Conservation (phyloP, 2,113 vertebrate species). For the Arenaria interpres region DNA sequence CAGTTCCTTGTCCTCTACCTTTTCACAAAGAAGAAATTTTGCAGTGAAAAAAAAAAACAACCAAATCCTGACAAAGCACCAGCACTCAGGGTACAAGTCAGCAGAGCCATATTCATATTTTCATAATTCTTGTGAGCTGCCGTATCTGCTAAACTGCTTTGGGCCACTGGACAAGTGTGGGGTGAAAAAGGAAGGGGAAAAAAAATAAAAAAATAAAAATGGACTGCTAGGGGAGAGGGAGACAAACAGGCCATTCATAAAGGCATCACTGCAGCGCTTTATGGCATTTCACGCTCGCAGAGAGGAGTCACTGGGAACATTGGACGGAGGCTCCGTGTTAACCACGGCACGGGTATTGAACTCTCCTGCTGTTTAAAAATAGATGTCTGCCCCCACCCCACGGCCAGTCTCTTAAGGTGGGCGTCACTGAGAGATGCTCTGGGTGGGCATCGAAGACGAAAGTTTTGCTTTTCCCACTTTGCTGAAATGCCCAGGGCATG, state of each 20-base stretch:
- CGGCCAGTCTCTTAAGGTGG: fast-evolving
- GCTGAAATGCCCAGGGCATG: neutral
- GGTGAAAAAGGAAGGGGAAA: constrained; percentile 2
- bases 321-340: neutral
- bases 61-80: neutral
- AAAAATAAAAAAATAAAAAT: neutral
- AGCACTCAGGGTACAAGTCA: fast-evolving
- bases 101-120: neutral
- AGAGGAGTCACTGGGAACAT: constrained; percentile 6
- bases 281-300: neutral
- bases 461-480: neutral
- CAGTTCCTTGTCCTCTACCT: neutral
- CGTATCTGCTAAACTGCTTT: constrained; percentile 48
- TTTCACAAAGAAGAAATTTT: neutral
- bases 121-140: neutral
- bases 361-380: neutral
- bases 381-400: neutral
- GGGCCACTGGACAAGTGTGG: constrained; percentile 18
- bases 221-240: neutral
- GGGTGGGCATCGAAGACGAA: neutral
- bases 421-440: fast-evolving
- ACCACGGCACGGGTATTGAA: neutral
- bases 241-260: constrained; percentile 61
- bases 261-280: neutral
- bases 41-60: neutral